Conservation (phyloP, 2,113 vertebrate species). For the Rhinoderma darwinii region DNA sequence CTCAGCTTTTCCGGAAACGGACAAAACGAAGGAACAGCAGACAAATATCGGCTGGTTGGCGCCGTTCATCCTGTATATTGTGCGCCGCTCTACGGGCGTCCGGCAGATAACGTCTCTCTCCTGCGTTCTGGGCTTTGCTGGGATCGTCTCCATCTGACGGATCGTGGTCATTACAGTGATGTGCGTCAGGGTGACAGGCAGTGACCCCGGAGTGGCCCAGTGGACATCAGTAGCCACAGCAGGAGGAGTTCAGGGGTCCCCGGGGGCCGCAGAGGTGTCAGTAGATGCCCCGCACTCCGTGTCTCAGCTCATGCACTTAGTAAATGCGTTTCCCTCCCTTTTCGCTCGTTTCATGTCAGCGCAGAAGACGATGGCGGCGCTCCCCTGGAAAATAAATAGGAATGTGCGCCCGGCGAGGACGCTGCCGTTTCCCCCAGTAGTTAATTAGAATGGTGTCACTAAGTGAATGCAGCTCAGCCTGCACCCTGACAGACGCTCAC, state of each 20-base stretch:
- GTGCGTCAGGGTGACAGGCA: background rate
- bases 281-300: background rate
- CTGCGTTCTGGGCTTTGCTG: background rate
- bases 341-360: slow-evolving; percentile 38
- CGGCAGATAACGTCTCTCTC: too few species aligned
- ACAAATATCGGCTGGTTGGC: too few species aligned
- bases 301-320: background rate
- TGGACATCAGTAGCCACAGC: background rate
- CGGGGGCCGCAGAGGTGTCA: slow-evolving; percentile 20
- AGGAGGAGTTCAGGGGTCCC: background rate
- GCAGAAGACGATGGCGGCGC: background rate
- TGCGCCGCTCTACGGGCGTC: too few species aligned
- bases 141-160: background rate
- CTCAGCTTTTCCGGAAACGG: too few species aligned
- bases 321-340: background rate
- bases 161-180: background rate
- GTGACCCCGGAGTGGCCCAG: background rate
- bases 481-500: slow-evolving; percentile 88
- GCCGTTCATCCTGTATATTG: too few species aligned
- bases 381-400: background rate
- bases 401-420: background rate
- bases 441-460: slow-evolving; percentile 99
- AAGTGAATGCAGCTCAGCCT: slow-evolving; percentile 91
- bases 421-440: slow-evolving; percentile 72
- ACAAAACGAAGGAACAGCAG: too few species aligned